Conservation (phyloP, 2,797 vertebrate genomes). For the Xiphorhynchus erythropygius region DNA sequence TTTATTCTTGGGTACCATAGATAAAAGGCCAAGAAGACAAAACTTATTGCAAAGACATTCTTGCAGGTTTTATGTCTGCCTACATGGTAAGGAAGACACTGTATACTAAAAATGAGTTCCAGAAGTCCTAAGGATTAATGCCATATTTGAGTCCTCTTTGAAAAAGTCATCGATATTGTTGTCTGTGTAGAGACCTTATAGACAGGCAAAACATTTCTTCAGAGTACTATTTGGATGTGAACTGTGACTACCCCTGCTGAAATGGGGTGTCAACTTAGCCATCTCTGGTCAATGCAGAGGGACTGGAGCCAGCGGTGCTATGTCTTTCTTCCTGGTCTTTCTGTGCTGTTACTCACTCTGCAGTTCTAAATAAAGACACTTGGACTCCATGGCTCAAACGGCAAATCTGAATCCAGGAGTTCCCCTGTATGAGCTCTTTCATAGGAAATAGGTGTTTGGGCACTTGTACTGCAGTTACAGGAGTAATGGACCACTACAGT, state of each 20-base stretch:
- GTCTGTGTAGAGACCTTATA: background rate
- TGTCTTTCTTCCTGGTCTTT: background rate
- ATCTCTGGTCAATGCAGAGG: background rate
- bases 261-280: rapidly evolving
- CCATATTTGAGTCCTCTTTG: background rate
- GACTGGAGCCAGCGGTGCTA: background rate
- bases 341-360: background rate
- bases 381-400: background rate
- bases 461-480: background rate
- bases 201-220: background rate
- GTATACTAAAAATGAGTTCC: background rate
- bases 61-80: background rate
- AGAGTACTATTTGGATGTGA: background rate
- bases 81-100: background rate
- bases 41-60: background rate
- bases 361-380: background rate
- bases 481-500: background rate
- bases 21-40: background rate
- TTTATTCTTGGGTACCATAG: background rate
- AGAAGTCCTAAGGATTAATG: background rate
- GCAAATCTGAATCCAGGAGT: background rate
- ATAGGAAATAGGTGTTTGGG: background rate
- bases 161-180: background rate
- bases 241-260: background rate
- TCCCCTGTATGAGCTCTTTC: background rate